Conservation (phyloP, 2,113 vertebrate species). For the Sylvia atricapilla region DNA sequence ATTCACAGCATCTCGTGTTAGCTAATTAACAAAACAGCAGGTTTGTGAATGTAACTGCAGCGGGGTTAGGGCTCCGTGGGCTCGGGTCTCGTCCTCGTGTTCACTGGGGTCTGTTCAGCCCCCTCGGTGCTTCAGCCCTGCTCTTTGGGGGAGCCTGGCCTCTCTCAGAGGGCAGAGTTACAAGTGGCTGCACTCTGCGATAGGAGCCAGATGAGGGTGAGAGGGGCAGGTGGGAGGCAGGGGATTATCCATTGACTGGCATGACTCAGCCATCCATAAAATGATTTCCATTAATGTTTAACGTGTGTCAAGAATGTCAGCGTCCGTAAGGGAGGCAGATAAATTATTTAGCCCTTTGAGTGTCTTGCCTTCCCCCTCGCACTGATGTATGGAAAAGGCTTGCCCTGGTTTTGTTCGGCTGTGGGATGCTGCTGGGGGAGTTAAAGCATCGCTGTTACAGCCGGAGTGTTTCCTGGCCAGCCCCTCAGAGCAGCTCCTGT, state of each 20-base stretch:
- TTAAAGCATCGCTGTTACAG: background rate
- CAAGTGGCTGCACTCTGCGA: background rate
- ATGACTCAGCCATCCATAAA: constrained; percentile 62
- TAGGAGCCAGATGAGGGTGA: constrained; percentile 8
- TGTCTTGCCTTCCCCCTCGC: background rate
- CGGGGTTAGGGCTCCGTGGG: background rate
- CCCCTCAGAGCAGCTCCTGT: background rate
- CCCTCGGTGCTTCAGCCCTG: background rate
- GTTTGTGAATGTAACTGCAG: constrained; percentile 60
- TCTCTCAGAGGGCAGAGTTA: background rate
- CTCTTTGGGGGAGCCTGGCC: background rate
- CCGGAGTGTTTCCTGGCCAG: background rate
- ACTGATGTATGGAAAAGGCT: background rate
- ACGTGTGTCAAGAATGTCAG: constrained; percentile 66
- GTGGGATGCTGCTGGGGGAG: background rate
- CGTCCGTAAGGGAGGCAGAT: constrained; percentile 16
- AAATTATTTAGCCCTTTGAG: constrained; percentile 63
- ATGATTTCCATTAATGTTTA: constrained; percentile 69
- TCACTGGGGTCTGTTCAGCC: background rate
- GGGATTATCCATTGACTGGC: constrained; percentile 39
- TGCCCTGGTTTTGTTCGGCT: constrained; percentile 24
- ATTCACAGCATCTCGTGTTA: constrained; percentile 44
- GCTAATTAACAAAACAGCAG: constrained; percentile 73
- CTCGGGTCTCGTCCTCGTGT: background rate
- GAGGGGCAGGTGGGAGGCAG: constrained; percentile 54